phyloP scores from a whole-genome alignment of 2,797 vertebrate genomes.

The Allobates femoralis region DNA sequence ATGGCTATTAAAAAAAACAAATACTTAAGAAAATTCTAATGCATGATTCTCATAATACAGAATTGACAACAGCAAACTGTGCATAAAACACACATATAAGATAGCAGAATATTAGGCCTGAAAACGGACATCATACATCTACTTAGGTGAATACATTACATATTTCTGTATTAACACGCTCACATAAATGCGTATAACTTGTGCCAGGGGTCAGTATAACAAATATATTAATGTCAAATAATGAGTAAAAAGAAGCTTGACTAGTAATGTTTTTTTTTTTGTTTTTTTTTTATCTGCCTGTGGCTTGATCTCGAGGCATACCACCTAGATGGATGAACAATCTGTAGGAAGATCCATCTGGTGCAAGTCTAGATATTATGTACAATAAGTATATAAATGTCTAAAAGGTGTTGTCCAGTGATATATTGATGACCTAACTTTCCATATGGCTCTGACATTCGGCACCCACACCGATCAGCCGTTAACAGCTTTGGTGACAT shows the following conservation, averaged over 20 bases:
- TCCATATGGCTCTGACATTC: too few species aligned
- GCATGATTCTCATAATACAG: constrained; percentile 32
- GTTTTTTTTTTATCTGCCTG: too few species aligned
- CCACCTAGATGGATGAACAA: too few species aligned
- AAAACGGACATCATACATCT: not conserved
- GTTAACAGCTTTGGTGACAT: too few species aligned
- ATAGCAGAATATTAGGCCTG: not conserved
- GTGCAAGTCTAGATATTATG: too few species aligned
- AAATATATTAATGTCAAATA: not conserved
- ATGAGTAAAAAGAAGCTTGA: not conserved
- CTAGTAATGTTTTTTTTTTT: too few species aligned
- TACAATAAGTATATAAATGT: too few species aligned
- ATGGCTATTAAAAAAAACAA: constrained; percentile 34
- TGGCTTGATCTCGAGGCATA: too few species aligned
- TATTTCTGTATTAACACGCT: not conserved
- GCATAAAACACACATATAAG: constrained; percentile 42
- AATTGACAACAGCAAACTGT: constrained; percentile 40
- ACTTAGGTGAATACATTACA: not conserved
- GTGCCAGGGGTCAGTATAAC: not conserved
- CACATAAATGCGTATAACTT: not conserved
- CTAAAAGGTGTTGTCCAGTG: too few species aligned
- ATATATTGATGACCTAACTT: too few species aligned
- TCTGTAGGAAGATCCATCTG: too few species aligned
- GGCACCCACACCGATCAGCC: too few species aligned
- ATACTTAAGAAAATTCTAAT: constrained; percentile 3